Percentiles rank a stretch among this genome's conserved stretches.
phyloP scores from a whole-genome alignment of 2,797 vertebrate species.

The Cyprinella venusta region DNA sequence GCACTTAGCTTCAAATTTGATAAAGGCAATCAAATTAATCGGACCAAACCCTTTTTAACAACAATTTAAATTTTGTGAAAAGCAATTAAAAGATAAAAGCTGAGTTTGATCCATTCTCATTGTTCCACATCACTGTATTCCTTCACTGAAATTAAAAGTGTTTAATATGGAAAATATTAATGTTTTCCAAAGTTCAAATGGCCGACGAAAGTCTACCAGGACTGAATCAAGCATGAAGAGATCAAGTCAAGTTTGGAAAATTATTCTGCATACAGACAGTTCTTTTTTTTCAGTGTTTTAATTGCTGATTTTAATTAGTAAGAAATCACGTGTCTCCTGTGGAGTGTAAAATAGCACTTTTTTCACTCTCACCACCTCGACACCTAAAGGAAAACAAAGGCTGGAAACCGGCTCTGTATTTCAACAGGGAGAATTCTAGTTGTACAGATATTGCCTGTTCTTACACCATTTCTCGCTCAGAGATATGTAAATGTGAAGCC shows the following conservation, averaged over 20 bases:
- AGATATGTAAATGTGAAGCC: conserved; percentile 41
- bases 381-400: conserved; percentile 64
- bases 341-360: conserved; percentile 66
- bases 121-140: conserved; percentile 43
- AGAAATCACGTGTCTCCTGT: conserved; percentile 56
- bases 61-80: conserved; percentile 37
- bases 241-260: conserved; percentile 71
- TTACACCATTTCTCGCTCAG: conserved; percentile 41
- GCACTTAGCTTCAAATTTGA: conserved; percentile 9
- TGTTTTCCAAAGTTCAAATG: conserved; percentile 52
- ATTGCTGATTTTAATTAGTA: conserved; percentile 75
- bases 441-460: conserved; percentile 37
- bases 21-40: conserved; percentile 35
- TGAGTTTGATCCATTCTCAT: conserved; percentile 55
- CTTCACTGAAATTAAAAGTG: conserved; percentile 52
- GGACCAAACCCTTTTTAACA: conserved; percentile 11
- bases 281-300: conserved; percentile 64
- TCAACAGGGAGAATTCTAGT: conserved; percentile 29
- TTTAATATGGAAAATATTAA: conserved; percentile 33
- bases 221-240: conserved; percentile 63
- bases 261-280: conserved; percentile 61
- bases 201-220: conserved; percentile 54
- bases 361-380: conserved; percentile 51
- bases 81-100: conserved; percentile 69
- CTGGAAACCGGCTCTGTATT: neutral